A percentile compares a stretch with the other conserved stretches of the same genome.
Evolutionary conservation across 2,888 invertebrate species (phyloP).

Genomic region (Amblyjoppa proteus): DNA sequence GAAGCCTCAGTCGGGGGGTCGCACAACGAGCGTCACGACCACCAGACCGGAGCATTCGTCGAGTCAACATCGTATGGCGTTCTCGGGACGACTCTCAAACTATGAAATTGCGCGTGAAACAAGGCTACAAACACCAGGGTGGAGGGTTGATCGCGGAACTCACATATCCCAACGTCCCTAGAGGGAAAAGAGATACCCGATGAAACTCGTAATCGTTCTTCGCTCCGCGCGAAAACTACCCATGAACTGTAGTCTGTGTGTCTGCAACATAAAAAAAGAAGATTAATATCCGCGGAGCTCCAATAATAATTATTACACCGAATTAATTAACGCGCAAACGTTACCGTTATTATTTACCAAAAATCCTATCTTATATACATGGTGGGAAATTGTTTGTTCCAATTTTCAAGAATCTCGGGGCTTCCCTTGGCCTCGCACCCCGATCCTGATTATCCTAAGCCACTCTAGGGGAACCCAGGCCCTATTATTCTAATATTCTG

Average conservation of each 20-base stretch:
- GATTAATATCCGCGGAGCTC: not conserved
- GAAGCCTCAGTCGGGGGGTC: slow-evolving; percentile 38
- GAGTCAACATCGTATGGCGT: slow-evolving; percentile 44
- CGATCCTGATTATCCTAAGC: too few relatives aligned
- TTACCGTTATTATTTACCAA: not conserved
- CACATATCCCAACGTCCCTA: not conserved
- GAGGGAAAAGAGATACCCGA: slow-evolving; percentile 59
- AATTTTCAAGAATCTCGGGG: too few relatives aligned
- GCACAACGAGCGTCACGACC: slow-evolving; percentile 47
- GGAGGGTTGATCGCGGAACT: not conserved
- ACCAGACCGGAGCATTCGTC: slow-evolving; percentile 40
- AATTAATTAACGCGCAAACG: slow-evolving; percentile 1
- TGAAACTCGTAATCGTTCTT: slow-evolving; percentile 55
- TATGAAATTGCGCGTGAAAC: slow-evolving; percentile 63
- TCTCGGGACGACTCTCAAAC: slow-evolving; percentile 46
- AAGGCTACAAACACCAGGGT: slow-evolving; percentile 51
- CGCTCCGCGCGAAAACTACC: slow-evolving; percentile 14
- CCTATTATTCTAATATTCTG: too few relatives aligned
- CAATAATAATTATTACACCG: not conserved
- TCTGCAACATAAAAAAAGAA: not conserved
- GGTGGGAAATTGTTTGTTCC: too few relatives aligned
- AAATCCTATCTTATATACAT: not conserved
- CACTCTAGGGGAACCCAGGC: too few relatives aligned
- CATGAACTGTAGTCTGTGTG: not conserved
- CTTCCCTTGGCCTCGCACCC: too few relatives aligned